These are phyloP conservation scores for Eupsittula cactorum DNA, from an alignment of 2,113 vertebrate genomes.

Conservation along the genomic window DNA sequence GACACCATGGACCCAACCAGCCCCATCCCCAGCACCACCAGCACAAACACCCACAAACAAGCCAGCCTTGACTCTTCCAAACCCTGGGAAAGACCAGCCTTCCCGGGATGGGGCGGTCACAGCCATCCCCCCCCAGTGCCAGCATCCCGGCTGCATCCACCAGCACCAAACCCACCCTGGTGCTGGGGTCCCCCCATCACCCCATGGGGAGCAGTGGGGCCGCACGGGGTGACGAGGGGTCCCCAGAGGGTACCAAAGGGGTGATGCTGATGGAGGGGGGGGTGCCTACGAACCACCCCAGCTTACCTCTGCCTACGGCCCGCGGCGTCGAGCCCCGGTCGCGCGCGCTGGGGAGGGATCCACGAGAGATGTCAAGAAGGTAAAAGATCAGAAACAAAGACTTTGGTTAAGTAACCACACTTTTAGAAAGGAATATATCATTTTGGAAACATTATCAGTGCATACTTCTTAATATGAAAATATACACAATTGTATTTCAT, in stretches of 20 bases:
- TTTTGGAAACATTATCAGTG: constrained; percentile 93
- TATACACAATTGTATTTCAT: constrained; percentile 96
- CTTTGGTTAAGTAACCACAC: constrained; percentile 92
- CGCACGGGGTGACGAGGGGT: background rate
- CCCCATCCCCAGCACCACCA: fast-evolving
- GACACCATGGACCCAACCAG: background rate
- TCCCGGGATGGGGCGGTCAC: background rate
- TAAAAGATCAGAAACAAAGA: constrained; percentile 87
- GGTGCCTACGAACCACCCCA: background rate
- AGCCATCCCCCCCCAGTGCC: background rate
- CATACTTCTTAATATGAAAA: constrained; percentile 97
- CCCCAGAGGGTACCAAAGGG: background rate
- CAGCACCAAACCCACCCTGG: background rate
- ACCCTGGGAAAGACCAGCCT: constrained; percentile 34
- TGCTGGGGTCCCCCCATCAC: background rate
- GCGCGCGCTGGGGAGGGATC: background rate
- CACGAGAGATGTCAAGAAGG: background rate
- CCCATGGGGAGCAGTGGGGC: background rate
- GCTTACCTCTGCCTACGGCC: background rate
- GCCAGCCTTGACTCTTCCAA: background rate
- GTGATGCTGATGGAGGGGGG: background rate
- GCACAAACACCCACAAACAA: background rate
- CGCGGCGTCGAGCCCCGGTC: background rate
- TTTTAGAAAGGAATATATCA: constrained; percentile 93
- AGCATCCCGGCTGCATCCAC: background rate